A percentile compares a stretch with the other conserved stretches of the same genome.
Evolutionary conservation across 2,888 invertebrate species (phyloP).

Genomic region (Cremastinae sp.): DNA sequence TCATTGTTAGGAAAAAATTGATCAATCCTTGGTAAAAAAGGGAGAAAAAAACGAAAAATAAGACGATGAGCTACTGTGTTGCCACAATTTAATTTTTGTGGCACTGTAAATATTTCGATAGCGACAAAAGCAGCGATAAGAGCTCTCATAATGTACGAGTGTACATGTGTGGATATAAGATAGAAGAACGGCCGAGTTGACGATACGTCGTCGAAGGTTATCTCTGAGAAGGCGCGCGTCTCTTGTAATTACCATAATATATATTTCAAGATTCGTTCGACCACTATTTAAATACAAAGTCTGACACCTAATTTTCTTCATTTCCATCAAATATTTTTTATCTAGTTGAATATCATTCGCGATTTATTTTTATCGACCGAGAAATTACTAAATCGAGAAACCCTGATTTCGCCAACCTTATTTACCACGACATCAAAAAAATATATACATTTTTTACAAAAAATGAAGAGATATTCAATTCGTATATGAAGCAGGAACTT

Average conservation of each 20-base stretch:
- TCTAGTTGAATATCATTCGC: no score
- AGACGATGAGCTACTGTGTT: neutral
- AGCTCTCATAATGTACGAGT: conserved; percentile 56
- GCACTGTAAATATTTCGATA: conserved; percentile 34
- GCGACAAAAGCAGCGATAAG: conserved; percentile 25
- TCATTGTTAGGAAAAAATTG: neutral
- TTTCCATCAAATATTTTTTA: no score
- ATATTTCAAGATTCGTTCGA: conserved; percentile 29
- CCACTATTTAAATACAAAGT: conserved; percentile 26
- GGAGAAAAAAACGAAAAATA: neutral
- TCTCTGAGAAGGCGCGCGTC: conserved; percentile 59
- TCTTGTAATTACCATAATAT: conserved; percentile 30
- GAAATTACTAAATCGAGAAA: no score
- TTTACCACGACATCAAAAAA: no score
- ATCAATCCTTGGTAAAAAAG: neutral
- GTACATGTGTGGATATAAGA: conserved; percentile 59
- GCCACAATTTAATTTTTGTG: conserved; percentile 14
- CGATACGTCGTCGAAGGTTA: conserved; percentile 70
- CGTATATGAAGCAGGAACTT: no score
- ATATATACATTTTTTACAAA: no score
- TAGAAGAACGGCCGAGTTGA: conserved; percentile 57
- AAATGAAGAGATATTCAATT: no score
- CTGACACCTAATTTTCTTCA: no score
- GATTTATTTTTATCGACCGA: no score
- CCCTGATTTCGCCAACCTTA: no score